phyloP scores from a whole-genome alignment of 2,113 vertebrate genomes.

The Chlamydotis undulata region DNA sequence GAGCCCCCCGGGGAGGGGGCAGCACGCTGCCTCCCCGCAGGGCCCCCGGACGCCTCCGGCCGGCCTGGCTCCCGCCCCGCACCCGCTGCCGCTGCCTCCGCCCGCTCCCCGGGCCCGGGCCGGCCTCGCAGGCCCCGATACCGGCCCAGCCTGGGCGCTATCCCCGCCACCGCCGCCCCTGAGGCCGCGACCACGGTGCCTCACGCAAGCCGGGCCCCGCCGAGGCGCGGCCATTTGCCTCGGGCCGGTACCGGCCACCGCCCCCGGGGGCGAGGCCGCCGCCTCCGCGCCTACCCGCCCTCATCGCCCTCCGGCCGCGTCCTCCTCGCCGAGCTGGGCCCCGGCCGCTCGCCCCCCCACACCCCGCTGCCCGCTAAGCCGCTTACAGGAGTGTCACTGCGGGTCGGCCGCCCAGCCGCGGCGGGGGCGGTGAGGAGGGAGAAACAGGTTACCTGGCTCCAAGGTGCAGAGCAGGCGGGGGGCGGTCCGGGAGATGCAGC shows the following conservation, averaged over 20 bases:
- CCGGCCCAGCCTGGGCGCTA: no score
- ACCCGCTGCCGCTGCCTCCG: background rate
- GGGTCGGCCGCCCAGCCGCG: background rate
- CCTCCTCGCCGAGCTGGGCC: background rate
- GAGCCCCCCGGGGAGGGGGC: background rate
- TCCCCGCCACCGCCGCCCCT: no score
- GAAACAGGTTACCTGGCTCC: slow-evolving; percentile 87
- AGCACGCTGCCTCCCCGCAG: background rate
- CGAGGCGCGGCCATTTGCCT: background rate
- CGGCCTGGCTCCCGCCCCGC: no score
- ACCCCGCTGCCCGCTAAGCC: background rate
- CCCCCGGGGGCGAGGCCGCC: background rate
- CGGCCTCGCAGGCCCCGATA: no score
- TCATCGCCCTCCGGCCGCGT: background rate
- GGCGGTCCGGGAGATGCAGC: slow-evolving; percentile 92
- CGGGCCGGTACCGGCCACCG: background rate
- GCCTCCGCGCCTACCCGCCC: background rate
- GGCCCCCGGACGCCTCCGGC: background rate
- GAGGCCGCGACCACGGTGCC: no score
- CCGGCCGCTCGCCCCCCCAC: background rate
- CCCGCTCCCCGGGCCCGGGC: no score
- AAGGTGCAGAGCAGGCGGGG: slow-evolving; percentile 95
- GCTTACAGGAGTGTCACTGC: background rate
- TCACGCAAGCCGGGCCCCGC: no score
- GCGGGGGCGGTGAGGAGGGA: background rate